These are phyloP conservation scores for Lymantria monacha DNA, from an alignment of 2,888 invertebrate genomes.

Conservation along the genomic window DNA sequence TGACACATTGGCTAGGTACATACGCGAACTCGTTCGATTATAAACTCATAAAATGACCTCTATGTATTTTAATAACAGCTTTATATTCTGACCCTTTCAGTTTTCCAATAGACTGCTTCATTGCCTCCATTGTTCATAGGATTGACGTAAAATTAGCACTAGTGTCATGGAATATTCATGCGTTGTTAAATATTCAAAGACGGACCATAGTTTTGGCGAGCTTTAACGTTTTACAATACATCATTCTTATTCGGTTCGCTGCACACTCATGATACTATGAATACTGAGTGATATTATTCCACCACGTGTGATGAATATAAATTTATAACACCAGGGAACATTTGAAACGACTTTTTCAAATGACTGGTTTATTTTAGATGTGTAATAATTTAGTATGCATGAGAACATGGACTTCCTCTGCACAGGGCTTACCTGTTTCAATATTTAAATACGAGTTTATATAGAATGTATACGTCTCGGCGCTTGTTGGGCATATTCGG, in stretches of 20 bases:
- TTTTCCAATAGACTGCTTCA: slow-evolving; percentile 63
- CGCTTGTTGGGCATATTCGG: slow-evolving; percentile 31
- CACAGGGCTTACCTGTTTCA: slow-evolving; percentile 57
- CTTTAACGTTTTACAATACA: slow-evolving; percentile 57
- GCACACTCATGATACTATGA: slow-evolving; percentile 47
- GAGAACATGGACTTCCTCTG: slow-evolving; percentile 56
- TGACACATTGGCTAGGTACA: no score
- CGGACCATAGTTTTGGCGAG: slow-evolving; percentile 62
- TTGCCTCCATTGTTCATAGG: slow-evolving; percentile 39
- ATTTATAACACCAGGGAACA: slow-evolving; percentile 23
- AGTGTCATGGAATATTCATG: slow-evolving; percentile 39
- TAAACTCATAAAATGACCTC: slow-evolving; percentile 26
- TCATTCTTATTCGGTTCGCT: slow-evolving; percentile 64
- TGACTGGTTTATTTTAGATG: slow-evolving; percentile 47
- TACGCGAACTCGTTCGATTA: background rate
- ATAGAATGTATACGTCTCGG: slow-evolving; percentile 25
- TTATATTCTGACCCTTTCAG: slow-evolving; percentile 50
- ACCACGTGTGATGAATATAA: slow-evolving; percentile 31
- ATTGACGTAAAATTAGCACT: slow-evolving; percentile 42
- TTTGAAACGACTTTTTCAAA: slow-evolving; percentile 37
- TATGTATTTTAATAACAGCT: slow-evolving; percentile 43
- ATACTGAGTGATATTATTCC: slow-evolving; percentile 61
- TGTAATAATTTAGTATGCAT: slow-evolving; percentile 67
- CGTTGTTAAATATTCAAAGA: slow-evolving; percentile 46
- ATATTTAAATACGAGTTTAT: slow-evolving; percentile 49